Conservation (phyloP, 2,113 vertebrate species). For the Bucco capensis region DNA sequence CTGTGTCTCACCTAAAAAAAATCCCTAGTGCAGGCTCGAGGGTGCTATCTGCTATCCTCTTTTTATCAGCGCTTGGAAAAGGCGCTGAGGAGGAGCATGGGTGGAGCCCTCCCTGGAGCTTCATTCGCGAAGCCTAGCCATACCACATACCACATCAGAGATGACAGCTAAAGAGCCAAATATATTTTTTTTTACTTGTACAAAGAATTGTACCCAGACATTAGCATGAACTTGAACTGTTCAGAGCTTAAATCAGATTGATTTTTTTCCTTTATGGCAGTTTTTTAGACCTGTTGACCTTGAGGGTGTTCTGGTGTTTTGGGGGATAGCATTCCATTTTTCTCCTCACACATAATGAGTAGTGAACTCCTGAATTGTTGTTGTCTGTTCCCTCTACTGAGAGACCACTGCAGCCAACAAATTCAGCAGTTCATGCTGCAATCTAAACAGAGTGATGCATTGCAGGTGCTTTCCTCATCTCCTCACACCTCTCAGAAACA, state of each 20-base stretch:
- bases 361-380: slow-evolving; percentile 63
- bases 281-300: slow-evolving; percentile 16
- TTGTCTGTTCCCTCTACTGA: slow-evolving; percentile 70
- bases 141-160: too few species aligned
- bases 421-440: slow-evolving; percentile 66
- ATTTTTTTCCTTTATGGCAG: background rate
- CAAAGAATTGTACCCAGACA: background rate
- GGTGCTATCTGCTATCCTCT: too few species aligned
- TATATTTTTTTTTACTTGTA: background rate
- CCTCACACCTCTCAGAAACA: slow-evolving; percentile 80
- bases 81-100: too few species aligned
- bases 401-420: slow-evolving; percentile 72
- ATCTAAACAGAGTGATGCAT: slow-evolving; percentile 83
- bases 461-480: slow-evolving; percentile 82
- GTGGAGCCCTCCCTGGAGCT: too few species aligned
- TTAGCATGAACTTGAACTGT: background rate
- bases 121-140: too few species aligned
- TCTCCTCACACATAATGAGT: slow-evolving; percentile 61
- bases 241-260: background rate
- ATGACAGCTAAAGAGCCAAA: background rate
- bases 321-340: slow-evolving; percentile 32
- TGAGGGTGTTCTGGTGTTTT: background rate
- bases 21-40: too few species aligned
- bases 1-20: too few species aligned
- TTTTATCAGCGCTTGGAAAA: too few species aligned